These are phyloP conservation scores for Petroica traversi DNA, from an alignment of 2,113 vertebrate genomes.

Conservation along the genomic window DNA sequence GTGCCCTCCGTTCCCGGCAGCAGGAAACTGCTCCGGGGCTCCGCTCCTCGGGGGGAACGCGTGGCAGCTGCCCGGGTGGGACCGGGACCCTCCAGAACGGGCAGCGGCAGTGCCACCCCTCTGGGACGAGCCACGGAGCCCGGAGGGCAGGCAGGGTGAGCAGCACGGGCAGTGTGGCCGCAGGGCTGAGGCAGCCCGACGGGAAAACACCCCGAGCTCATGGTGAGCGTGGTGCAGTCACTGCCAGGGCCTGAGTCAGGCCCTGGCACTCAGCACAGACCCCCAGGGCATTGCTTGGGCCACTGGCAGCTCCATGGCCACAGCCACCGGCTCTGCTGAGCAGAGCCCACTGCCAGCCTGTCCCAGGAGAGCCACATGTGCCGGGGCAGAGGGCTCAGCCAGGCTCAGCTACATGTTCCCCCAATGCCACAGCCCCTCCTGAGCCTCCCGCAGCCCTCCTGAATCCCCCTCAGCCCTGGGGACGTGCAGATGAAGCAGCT, in stretches of 20 bases:
- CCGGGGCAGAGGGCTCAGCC: neutral
- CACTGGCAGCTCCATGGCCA: rapidly evolving
- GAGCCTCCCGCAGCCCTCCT: neutral
- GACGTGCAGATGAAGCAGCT: neutral
- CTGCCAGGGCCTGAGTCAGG: neutral
- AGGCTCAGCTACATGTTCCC: neutral
- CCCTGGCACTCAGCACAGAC: neutral
- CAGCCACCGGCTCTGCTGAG: neutral
- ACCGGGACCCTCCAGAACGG: rapidly evolving
- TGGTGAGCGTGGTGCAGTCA: rapidly evolving
- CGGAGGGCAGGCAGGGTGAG: rapidly evolving
- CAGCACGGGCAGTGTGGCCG: rapidly evolving
- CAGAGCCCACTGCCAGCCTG: neutral
- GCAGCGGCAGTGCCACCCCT: neutral
- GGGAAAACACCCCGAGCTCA: neutral
- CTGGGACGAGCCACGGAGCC: neutral
- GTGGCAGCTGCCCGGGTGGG: neutral
- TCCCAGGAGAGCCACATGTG: rapidly evolving
- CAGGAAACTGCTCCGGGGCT: neutral
- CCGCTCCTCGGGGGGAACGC: neutral
- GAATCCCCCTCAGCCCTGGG: neutral
- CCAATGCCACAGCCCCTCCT: neutral
- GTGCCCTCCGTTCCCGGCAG: neutral
- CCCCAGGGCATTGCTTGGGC: neutral
- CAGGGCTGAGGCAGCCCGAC: neutral